These are phyloP conservation scores for Tenthredo notha DNA, from an alignment of 2,888 invertebrate species.

Conservation along the genomic window DNA sequence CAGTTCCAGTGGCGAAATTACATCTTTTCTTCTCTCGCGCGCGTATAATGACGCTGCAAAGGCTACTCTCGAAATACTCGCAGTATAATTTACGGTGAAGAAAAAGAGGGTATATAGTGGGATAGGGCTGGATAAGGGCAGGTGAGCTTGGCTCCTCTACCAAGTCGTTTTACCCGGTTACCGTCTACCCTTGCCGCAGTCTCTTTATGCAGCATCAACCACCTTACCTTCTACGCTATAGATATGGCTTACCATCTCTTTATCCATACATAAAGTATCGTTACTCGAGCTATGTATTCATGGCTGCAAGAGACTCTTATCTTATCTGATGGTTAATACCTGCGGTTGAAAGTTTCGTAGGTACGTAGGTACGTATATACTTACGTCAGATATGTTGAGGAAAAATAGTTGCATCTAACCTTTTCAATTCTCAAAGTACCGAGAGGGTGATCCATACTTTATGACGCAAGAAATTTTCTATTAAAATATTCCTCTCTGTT, in stretches of 20 bases:
- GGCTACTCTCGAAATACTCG: conserved; percentile 37
- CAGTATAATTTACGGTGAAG: conserved; percentile 41
- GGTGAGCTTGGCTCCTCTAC: conserved; percentile 17
- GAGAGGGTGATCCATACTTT: conserved; percentile 3
- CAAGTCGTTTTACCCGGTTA: conserved; percentile 32
- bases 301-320: conserved; percentile 35
- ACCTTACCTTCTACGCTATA: conserved; percentile 16
- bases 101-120: conserved; percentile 3
- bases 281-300: conserved; percentile 43
- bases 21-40: conserved; percentile 47
- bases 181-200: conserved; percentile 11
- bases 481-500: not conserved
- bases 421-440: not conserved
- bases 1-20: conserved; percentile 44
- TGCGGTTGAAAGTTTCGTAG: conserved; percentile 41
- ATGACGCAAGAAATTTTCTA: not conserved
- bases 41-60: conserved; percentile 32
- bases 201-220: conserved; percentile 41
- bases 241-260: conserved; percentile 41
- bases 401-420: conserved; percentile 8
- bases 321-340: conserved; percentile 41
- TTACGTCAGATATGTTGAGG: not conserved
- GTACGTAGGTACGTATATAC: not conserved
- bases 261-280: conserved; percentile 45
- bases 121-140: conserved; percentile 41